Evolutionary conservation across 2,888 invertebrate species (phyloP), one percentile per base, ranked within the genome.

Genomic region (Nymphalis urticae): DNA sequence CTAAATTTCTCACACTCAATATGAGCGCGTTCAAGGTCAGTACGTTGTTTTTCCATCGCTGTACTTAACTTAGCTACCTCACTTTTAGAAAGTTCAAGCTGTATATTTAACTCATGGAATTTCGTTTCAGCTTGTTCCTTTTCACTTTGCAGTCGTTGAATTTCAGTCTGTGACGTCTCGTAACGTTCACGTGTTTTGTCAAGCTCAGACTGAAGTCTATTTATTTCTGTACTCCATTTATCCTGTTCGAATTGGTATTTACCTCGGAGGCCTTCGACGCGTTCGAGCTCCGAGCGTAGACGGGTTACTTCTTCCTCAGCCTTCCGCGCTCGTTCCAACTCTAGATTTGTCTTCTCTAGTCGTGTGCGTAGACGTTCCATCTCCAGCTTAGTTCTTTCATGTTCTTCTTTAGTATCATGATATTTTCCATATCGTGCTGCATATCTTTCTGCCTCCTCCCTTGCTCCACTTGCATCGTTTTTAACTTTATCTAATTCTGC

Each of bases 1-100:
- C 97, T 94, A 73, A 97, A 95, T 90, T 97, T 97, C 83, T 97
- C 97, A 78, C 97, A 95, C 89, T 97, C 97, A 83, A 97, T 97
- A 81, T 97, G 95, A 75, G 97, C 95, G 59, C 97, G 94, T 85
- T 97, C 97, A 79, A 97, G 93, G 79, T 97, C 97, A 73, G 94
- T 92, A 53, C 97, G 94, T 84, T 96, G 96, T 82, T 97, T 96
- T 77, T 97, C 97, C 84, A 97, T 96, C 53, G 94, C 94, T 53
- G 94, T 94, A 74, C 95, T 93, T 24, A 95, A 91, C 86, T 97
- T 97, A 48, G 94, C 93, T 19, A 96, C 95, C 85, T 97, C 97
- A 64, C 95, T 95, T 81, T 96, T 95, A 53, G 96, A 95, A 62
- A 97, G 86, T 81, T 97, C 97, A 73, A 97, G 88, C 85, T 97